Evolutionary conservation across 2,113 vertebrate species (phyloP), one percentile per base, ranked within the genome.

Genomic region (Alaudala cheleensis): DNA sequence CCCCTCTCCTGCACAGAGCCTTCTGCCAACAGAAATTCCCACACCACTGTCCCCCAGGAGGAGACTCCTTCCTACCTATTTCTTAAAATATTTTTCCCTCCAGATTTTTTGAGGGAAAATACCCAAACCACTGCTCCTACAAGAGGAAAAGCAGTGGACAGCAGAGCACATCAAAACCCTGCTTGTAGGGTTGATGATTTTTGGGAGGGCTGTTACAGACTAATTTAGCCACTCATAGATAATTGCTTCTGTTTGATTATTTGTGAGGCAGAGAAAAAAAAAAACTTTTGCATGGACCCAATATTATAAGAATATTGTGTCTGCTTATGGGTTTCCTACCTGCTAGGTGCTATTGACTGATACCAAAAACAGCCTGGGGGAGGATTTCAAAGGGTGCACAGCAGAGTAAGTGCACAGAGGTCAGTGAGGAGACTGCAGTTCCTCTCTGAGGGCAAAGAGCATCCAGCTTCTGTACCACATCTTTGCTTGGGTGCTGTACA

Each of bases 301-400:
- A 6, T 47, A 9, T 3, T 3, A 23, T 18, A 77, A 50, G 42
- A 24, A 85, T 84, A 79, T 34, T 54, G 2, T 44, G 6, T 57
- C 45, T 81, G 5, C n/a, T 70, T 45, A 40, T n/a, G 21, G 18
- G 12, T 80, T 78, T 89, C 31, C n/a, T 79, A 31, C 24, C 18
- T 71, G 24, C 16, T 34, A 4, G 70, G 13, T 70, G 11, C 6
- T 65, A 31, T 57, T 1, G 0, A 1, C 0, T 57, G 28, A 12
- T 40, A 53, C 21, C n/a, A 61, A 71, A 56, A 26, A 53, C 10
- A 65, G 25, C 3, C 29, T 69, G 31, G 1, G 2, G 33, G 26
- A 54, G 20, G 17, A 54, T 54, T 57, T 73, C 56, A 71, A 70
- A 26, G 33, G 8, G 2, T 54, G 40, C 24, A 42, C 16, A 58